Percentiles rank a stretch among this genome's conserved stretches.
Conservation (phyloP, 1,140 invertebrate species). For the Eufriesea mexicana region DNA sequence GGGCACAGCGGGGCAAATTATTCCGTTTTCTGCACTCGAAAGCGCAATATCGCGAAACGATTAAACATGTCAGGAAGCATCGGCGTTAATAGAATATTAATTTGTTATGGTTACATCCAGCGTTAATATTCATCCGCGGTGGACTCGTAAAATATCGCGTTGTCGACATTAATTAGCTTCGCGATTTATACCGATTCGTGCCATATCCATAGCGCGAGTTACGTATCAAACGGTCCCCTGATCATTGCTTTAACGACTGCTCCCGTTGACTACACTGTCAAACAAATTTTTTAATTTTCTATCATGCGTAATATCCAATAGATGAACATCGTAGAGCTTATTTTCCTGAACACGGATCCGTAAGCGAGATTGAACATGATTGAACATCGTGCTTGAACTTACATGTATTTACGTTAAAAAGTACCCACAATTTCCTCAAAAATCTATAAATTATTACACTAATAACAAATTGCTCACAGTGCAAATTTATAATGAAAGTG, state of each 20-base stretch:
- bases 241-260: no score
- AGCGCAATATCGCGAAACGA: slow-evolving; percentile 1
- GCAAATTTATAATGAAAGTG: no score
- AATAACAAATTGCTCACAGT: no score
- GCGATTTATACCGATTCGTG: background rate
- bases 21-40: slow-evolving; percentile 13
- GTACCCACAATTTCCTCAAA: no score
- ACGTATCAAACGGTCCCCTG: background rate
- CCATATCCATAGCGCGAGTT: background rate
- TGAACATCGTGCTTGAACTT: no score
- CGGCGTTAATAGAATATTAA: slow-evolving; percentile 23
- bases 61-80: slow-evolving; percentile 26
- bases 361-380: no score
- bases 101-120: background rate
- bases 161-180: slow-evolving; percentile 18
- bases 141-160: background rate
- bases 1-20: background rate
- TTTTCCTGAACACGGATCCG: no score
- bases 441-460: no score
- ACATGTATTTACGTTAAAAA: no score
- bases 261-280: no score
- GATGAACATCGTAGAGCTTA: no score
- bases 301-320: no score
- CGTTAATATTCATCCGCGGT: slow-evolving; percentile 7
- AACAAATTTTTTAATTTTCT: background rate